Conservation (phyloP, 1,140 invertebrate genomes). For the Kradibia gibbosae region DNA sequence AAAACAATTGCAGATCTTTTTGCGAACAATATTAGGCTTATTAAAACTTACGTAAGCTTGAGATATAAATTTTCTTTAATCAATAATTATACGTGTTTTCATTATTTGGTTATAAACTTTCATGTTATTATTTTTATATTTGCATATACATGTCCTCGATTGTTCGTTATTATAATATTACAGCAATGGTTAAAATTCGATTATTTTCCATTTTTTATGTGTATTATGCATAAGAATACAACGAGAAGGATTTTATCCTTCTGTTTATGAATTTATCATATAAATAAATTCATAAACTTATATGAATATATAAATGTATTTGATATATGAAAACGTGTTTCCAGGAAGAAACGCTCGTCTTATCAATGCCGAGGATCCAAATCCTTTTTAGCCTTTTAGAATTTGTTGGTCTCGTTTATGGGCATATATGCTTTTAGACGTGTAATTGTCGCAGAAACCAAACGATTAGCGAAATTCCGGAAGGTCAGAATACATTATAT, state of each 20-base stretch:
- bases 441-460: neutral
- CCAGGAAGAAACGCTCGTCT: neutral
- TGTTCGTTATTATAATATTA: neutral
- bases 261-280: too few relatives aligned
- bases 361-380: constrained; percentile 9
- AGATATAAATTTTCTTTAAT: neutral
- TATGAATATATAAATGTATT: constrained; percentile 6
- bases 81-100: neutral
- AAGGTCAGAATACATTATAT: neutral
- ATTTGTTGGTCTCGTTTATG: neutral
- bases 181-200: neutral
- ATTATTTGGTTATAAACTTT: too few relatives aligned
- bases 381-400: constrained; percentile 1
- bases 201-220: neutral
- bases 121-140: too few relatives aligned
- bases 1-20: neutral
- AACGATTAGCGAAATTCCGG: neutral
- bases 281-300: too few relatives aligned
- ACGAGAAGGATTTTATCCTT: neutral
- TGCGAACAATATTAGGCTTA: neutral
- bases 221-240: neutral
- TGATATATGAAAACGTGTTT: too few relatives aligned
- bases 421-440: neutral
- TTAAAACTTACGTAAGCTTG: neutral
- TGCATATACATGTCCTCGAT: too few relatives aligned